A percentile compares a stretch with the other conserved stretches of the same genome.
phyloP scores from a whole-genome alignment of 2,888 invertebrate genomes.

The Andrena minutula region DNA sequence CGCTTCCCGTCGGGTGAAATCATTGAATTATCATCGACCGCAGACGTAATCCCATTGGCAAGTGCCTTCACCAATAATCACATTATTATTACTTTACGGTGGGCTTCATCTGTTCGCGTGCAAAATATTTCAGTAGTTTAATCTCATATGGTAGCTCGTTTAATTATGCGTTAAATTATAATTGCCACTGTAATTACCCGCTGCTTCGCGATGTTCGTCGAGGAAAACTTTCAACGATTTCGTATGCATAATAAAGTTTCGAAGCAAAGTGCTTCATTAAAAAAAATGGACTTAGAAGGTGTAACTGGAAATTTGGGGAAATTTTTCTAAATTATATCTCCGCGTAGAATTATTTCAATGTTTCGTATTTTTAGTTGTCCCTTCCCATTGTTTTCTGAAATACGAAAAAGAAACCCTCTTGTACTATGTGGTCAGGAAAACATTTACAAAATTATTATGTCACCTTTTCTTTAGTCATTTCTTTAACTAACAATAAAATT shows the following conservation, averaged over 20 bases:
- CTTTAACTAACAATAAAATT: no score
- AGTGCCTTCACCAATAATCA: conserved; percentile 15
- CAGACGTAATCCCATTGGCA: conserved; percentile 16
- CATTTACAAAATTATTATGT: no score
- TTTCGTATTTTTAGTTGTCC: no score
- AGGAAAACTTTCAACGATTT: neutral
- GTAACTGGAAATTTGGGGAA: neutral
- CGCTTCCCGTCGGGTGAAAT: neutral
- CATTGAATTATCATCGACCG: conserved; percentile 11
- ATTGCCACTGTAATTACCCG: conserved; percentile 19
- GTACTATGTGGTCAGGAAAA: no score
- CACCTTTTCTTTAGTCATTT: no score
- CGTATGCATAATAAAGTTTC: neutral
- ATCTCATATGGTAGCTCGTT: conserved; percentile 19
- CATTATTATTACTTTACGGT: conserved; percentile 23
- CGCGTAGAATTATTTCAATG: no score
- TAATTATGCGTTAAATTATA: conserved; percentile 17
- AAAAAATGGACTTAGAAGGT: neutral
- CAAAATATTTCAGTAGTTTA: conserved; percentile 39
- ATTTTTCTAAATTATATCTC: no score
- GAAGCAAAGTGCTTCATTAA: no score
- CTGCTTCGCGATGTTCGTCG: neutral
- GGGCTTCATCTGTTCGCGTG: neutral
- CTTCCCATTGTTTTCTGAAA: no score
- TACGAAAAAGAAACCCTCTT: no score